Percentiles rank a stretch among this genome's conserved stretches.
Conservation (phyloP, 2,888 invertebrate species). For the Yponomeuta sedellus region DNA sequence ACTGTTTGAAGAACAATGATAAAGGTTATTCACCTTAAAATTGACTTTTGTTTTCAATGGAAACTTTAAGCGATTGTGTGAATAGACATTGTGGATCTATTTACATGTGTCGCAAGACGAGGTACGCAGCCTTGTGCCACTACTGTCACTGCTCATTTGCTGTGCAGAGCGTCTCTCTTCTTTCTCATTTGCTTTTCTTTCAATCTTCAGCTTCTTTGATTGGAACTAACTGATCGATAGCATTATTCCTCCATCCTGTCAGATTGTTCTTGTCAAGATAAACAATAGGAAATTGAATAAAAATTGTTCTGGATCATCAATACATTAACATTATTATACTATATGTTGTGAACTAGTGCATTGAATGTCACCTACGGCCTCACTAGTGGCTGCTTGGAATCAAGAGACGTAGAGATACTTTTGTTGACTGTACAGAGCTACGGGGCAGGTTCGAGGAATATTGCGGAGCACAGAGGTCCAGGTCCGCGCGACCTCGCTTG, state of each 20-base stretch:
- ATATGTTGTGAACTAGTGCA: slow-evolving; percentile 12
- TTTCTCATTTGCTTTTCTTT: slow-evolving; percentile 7
- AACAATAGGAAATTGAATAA: slow-evolving; percentile 27
- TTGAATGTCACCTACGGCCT: slow-evolving; percentile 29
- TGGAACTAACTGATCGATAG: slow-evolving; percentile 18
- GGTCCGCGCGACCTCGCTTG: slow-evolving; percentile 5
- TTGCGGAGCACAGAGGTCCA: slow-evolving; percentile 47
- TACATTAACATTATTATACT: slow-evolving; percentile 30
- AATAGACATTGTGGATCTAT: slow-evolving; percentile 7
- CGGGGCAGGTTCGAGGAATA: slow-evolving; percentile 47
- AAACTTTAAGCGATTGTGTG: neutral
- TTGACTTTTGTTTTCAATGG: slow-evolving; percentile 8
- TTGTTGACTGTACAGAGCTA: slow-evolving; percentile 35
- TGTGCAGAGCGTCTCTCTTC: neutral
- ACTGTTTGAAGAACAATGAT: neutral
- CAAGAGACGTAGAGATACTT: slow-evolving; percentile 33
- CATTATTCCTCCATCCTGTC: slow-evolving; percentile 44
- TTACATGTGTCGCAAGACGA: neutral
- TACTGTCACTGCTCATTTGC: neutral
- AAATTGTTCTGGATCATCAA: slow-evolving; percentile 69
- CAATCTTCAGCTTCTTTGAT: neutral
- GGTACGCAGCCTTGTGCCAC: neutral
- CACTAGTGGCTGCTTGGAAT: slow-evolving; percentile 52
- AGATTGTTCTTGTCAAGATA: neutral
- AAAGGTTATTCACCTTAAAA: slow-evolving; percentile 17